A percentile compares a stretch with the other conserved stretches of the same genome.
These are phyloP conservation scores for Drosophila sechellia DNA, from an alignment of 1,140 invertebrate species.

Conservation along the genomic window DNA sequence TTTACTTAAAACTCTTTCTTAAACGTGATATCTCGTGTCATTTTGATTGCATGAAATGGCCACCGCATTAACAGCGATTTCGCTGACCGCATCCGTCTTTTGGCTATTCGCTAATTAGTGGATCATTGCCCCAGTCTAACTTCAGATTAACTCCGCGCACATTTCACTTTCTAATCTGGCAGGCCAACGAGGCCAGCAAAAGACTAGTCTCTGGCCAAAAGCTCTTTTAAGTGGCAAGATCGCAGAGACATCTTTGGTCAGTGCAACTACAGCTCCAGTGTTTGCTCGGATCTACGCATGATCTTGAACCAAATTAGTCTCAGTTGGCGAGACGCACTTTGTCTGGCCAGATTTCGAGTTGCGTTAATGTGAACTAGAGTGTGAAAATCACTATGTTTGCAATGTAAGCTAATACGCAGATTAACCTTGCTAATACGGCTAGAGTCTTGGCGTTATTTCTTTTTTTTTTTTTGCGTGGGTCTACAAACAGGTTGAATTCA, in stretches of 20 bases:
- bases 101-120: conserved; percentile 50
- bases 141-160: conserved; percentile 17
- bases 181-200: conserved; percentile 41
- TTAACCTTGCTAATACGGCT: conserved; percentile 53
- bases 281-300: conserved; percentile 39
- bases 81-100: conserved; percentile 13
- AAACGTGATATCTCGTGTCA: background rate
- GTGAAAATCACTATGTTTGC: conserved; percentile 64
- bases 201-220: conserved; percentile 29
- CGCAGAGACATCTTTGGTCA: conserved; percentile 41
- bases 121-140: conserved; percentile 48
- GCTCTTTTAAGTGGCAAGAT: conserved; percentile 4
- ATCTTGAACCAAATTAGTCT: conserved; percentile 69
- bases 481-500: conserved; percentile 56
- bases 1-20: background rate
- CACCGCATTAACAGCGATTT: conserved; percentile 10
- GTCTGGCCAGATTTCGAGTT: conserved; percentile 22
- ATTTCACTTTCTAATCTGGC: conserved; percentile 65
- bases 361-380: conserved; percentile 66
- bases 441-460: conserved; percentile 14
- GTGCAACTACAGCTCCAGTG: conserved; percentile 32
- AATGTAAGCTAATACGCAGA: conserved; percentile 65
- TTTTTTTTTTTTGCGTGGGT: conserved; percentile 47
- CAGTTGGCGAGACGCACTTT: conserved; percentile 41
- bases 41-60: background rate